Evolutionary conservation across 2,797 vertebrate species (phyloP), one percentile per base, ranked within the genome.

Genomic region (Aythya fuligula): DNA sequence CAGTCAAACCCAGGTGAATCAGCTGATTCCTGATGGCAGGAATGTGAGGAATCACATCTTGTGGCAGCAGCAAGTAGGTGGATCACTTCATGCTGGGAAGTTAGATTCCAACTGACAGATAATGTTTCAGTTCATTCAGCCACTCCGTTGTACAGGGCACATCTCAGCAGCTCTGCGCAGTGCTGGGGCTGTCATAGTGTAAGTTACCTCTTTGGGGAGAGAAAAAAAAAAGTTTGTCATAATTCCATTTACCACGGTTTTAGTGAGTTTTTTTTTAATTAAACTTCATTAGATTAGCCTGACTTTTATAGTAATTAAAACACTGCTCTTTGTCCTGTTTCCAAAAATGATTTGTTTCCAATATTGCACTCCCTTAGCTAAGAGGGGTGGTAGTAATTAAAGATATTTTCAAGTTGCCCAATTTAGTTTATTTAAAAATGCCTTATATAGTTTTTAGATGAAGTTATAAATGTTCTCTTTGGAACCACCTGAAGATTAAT

Each of bases 401-500:
- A 97, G 94, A 94, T 94, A 94, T 60, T 96, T 92, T 95, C 82
- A 91, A 95, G 89, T 81, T 96, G 60, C 70, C 93, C 93, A 86
- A 57, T 97, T 96, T 92, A 85, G 86, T 94, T 97, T 96, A 67
- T 95, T 96, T 97, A 96, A 96, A 96, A 97, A 96, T 94, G 88
- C 77, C 97, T 97, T 96, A 94, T 98, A 98, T 97, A 97, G 98
- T 98, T 98, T 98, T 98, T 97, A 98, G 98, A 98, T 98, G 95
- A 98, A 98, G 97, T 98, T 98, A 97, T 98, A 98, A 98, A 98
- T 98, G 97, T 98, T 98, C 97, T 64, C 97, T 98, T 96, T 97
- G 95, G 96, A 98, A 92, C 96, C 97, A 96, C 98, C 97, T 97
- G 94, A 97, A 98, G 99, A 99, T 99, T 98, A 98, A 99, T 99